Base-by-base conservation (phyloP, 2,113 vertebrate genomes). In the Oreocharis arfaki region DNA sequence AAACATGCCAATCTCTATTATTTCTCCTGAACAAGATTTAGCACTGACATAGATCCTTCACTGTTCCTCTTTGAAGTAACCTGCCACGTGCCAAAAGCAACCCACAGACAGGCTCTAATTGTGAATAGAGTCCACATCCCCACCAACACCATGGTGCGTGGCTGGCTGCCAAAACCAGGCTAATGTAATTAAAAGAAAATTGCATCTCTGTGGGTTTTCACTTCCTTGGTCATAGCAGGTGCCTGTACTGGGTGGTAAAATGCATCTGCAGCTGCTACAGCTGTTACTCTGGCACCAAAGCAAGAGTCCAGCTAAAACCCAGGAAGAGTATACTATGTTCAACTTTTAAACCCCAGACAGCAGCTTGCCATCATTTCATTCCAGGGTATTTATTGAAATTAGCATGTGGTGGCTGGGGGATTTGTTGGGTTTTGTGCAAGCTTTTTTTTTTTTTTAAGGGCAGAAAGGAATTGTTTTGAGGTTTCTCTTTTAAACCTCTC, bases 241-340 rank as follows among this genome's bases (percentile, higher is more conserved):
- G 96, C 87, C 91, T 94, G 70, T 70, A 35, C 87, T 88, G 96
- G 91, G 95, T 96, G 96, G 93, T 93, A 91, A 93, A 94, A 90
- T 42, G 35, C 93, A 81, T 88, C 87, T 87, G 95, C 97, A 97
- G 96, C 97, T 97, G 97, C 96, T 97, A 87, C 97, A 97, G 97
- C 96, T 97, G 97, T 97, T 96, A 69, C 49, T 90, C 78, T 97
- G 96, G 95, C 94, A 97, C 78, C 87, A 84, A 61, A 94, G 81
- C 68, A 74, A 65, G 61, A 87, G 78, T 32, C 86, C 89, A 93
- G 93, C 42, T 95, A 96, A 97, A 97, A 88, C 79, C 93, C 91
- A 79, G 89, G 44, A 91, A 95, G 89, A 50, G 89, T 91, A 89
- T 86, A 60, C 81, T 97, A 74, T 90, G 94, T 95, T 95, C 95